phyloP scores from a whole-genome alignment of 2,888 invertebrate species.

The Acronicta leporina region DNA sequence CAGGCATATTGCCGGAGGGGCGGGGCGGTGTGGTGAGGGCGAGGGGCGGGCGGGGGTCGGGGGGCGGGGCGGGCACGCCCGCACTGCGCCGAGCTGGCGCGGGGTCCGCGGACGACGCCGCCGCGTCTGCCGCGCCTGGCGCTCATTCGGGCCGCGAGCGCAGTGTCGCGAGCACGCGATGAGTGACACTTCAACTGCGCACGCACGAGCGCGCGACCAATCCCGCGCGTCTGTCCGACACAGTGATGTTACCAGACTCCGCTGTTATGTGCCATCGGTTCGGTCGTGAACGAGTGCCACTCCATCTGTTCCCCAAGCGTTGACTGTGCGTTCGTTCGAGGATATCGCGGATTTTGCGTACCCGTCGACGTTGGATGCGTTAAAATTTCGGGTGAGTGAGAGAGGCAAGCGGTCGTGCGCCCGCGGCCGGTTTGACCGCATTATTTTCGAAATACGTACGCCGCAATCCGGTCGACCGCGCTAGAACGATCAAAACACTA shows the following conservation, averaged over 20 bases:
- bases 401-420: slow-evolving; percentile 81
- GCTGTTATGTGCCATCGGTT: slow-evolving; percentile 81
- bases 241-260: slow-evolving; percentile 84
- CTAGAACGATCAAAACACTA: slow-evolving; percentile 86
- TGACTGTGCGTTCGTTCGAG: slow-evolving; percentile 70
- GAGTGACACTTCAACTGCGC: slow-evolving; percentile 63
- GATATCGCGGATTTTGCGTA: slow-evolving; percentile 80
- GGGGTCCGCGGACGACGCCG: slow-evolving; percentile 70
- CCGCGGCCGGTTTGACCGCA: slow-evolving; percentile 88
- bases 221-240: slow-evolving; percentile 74
- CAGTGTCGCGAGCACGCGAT: slow-evolving; percentile 76
- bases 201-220: slow-evolving; percentile 70
- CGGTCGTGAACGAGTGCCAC: slow-evolving; percentile 82
- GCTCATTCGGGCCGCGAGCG: slow-evolving; percentile 76
- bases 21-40: slow-evolving; percentile 49
- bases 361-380: slow-evolving; percentile 86
- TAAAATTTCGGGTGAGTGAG: slow-evolving; percentile 88
- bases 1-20: slow-evolving; percentile 55
- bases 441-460: slow-evolving; percentile 88
- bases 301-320: slow-evolving; percentile 83
- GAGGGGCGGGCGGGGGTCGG: slow-evolving; percentile 48
- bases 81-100: slow-evolving; percentile 58
- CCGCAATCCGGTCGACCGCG: slow-evolving; percentile 85
- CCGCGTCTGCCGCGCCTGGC: slow-evolving; percentile 72
- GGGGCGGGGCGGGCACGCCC: slow-evolving; percentile 60